Conservation (phyloP, 2,888 invertebrate species). For the Torymus aiolomorphi region DNA sequence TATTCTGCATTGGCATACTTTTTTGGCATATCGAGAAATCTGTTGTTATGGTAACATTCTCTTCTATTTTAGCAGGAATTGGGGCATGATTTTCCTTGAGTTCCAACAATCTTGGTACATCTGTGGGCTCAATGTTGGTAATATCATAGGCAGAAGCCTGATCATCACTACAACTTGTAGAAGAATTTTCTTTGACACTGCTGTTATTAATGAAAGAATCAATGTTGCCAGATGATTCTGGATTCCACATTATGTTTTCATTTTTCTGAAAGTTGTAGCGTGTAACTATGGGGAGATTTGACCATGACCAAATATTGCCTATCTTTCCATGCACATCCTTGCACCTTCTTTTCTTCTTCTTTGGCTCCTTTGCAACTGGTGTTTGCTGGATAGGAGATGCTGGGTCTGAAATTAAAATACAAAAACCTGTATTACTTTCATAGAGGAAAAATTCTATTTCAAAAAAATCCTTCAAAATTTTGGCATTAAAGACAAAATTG, state of each 20-base stretch:
- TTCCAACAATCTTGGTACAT: constrained; percentile 41
- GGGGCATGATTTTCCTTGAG: constrained; percentile 37
- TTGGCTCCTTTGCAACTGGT: constrained; percentile 41
- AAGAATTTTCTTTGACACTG: constrained; percentile 47
- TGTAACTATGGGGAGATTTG: constrained; percentile 70
- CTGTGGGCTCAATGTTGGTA: constrained; percentile 11
- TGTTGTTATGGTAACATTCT: constrained; percentile 1
- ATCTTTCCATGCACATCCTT: constrained; percentile 57
- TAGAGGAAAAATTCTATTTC: not conserved
- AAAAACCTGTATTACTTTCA: not conserved
- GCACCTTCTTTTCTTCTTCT: constrained; percentile 50
- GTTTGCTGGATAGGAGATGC: constrained; percentile 38
- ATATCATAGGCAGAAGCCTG: constrained; percentile 34
- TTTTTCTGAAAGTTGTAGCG: constrained; percentile 65
- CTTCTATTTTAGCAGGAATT: constrained; percentile 10
- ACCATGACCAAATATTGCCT: constrained; percentile 68
- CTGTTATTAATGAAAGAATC: constrained; percentile 49
- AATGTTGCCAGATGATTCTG: constrained; percentile 37
- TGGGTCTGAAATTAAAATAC: constrained; percentile 20
- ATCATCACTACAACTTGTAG: constrained; percentile 46
- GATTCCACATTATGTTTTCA: constrained; percentile 58
- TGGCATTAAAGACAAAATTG: no score
- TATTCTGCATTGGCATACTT: constrained; percentile 36
- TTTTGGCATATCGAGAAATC: constrained; percentile 13
- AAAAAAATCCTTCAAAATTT: no score